A percentile compares a stretch with the other conserved stretches of the same genome.
These are phyloP conservation scores for Hypsibius dujardini DNA, from an alignment of 1,140 invertebrate genomes.

Conservation along the genomic window DNA sequence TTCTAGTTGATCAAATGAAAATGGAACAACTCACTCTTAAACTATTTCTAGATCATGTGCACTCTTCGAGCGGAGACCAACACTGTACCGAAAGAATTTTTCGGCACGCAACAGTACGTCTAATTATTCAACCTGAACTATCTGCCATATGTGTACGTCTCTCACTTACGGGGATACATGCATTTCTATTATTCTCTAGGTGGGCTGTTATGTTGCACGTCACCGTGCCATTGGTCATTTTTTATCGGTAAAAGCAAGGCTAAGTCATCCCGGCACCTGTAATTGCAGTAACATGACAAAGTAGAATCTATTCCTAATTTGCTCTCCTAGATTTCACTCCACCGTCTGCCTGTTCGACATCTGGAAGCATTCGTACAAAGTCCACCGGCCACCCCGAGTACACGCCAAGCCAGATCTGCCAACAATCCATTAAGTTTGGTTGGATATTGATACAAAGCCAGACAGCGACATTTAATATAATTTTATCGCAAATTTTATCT, in stretches of 20 bases:
- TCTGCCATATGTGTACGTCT: background rate
- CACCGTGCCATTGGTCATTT: constrained; percentile 83
- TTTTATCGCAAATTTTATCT: too few relatives aligned
- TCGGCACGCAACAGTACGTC: background rate
- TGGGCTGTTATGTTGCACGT: constrained; percentile 94
- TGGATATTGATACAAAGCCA: too few relatives aligned
- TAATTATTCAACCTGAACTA: background rate
- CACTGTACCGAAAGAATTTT: constrained; percentile 45
- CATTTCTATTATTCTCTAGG: constrained; percentile 56
- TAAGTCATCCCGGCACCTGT: background rate
- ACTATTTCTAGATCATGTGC: constrained; percentile 36
- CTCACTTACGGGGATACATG: constrained; percentile 37
- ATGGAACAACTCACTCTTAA: background rate
- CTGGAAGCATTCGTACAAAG: constrained; percentile 88
- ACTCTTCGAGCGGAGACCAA: constrained; percentile 67
- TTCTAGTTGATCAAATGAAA: background rate
- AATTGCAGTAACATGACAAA: background rate
- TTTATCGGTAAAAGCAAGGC: constrained; percentile 55
- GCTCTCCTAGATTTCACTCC: constrained; percentile 51
- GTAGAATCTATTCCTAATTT: background rate
- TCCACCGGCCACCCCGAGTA: constrained; percentile 33
- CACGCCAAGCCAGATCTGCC: too few relatives aligned
- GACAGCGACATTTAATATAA: too few relatives aligned
- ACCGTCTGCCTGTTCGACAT: constrained; percentile 92
- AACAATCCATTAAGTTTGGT: too few relatives aligned